A percentile compares a stretch with the other conserved stretches of the same genome.
These are phyloP conservation scores for Ciconia nigra DNA, from an alignment of 2,797 vertebrate species.

Conservation along the genomic window DNA sequence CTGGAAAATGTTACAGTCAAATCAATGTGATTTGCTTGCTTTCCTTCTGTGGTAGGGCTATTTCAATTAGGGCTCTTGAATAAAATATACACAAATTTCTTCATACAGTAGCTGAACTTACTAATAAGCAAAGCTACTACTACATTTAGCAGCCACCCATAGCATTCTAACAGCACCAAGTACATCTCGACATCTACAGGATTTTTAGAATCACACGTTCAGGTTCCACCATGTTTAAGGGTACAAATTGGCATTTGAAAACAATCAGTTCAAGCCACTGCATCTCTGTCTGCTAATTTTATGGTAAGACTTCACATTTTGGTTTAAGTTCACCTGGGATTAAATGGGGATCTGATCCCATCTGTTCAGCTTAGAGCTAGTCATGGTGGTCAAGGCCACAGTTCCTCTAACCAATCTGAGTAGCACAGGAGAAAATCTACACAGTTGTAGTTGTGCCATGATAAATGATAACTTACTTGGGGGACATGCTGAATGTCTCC, in stretches of 20 bases:
- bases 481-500: neutral
- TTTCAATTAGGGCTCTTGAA: neutral
- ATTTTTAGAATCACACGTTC: fast-evolving
- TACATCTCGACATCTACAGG: neutral
- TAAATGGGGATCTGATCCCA: neutral
- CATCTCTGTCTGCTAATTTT: neutral
- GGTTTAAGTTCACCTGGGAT: neutral
- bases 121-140: neutral
- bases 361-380: neutral
- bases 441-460: fast-evolving
- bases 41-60: neutral
- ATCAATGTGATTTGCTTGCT: neutral
- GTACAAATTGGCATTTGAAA: neutral
- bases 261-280: neutral
- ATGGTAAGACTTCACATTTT: neutral
- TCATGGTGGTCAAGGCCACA: neutral
- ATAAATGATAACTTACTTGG: fast-evolving
- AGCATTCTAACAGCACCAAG: neutral
- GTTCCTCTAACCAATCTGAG: neutral
- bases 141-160: neutral
- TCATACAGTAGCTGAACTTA: neutral
- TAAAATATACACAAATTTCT: neutral
- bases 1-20: slow-evolving; percentile 10
- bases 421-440: neutral
- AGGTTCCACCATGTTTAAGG: neutral